Conservation (phyloP, 2,888 invertebrate genomes). For the Anthophora plumipes region DNA sequence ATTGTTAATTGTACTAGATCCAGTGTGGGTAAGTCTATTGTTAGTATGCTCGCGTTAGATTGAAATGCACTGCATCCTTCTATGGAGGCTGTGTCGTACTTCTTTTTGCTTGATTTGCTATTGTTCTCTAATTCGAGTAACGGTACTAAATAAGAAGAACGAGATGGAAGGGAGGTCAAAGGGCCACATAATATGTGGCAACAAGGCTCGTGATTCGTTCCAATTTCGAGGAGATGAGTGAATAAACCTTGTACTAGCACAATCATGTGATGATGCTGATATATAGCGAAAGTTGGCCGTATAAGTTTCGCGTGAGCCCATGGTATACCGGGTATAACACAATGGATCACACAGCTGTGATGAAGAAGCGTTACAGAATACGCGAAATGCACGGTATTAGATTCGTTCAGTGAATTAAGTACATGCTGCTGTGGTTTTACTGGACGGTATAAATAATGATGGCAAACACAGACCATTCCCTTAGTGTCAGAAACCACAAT, state of each 20-base stretch:
- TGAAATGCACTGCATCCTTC: conserved; percentile 43
- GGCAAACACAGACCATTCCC: conserved; percentile 92
- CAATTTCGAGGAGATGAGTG: conserved; percentile 94
- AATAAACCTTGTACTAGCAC: conserved; percentile 94
- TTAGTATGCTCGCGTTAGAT: conserved; percentile 72
- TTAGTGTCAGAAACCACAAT: conserved; percentile 91
- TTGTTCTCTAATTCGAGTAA: conserved; percentile 85
- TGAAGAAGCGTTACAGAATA: conserved; percentile 93
- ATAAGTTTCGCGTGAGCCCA: conserved; percentile 92
- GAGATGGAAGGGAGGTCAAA: conserved; percentile 86
- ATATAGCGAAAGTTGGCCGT: conserved; percentile 91
- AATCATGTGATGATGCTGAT: conserved; percentile 91
- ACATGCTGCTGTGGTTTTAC: conserved; percentile 85
- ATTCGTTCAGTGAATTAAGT: conserved; percentile 84
- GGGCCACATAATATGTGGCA: conserved; percentile 90
- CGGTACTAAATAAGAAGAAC: conserved; percentile 89
- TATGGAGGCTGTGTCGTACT: conserved; percentile 33
- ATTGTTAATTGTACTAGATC: conserved; percentile 90
- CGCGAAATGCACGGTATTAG: conserved; percentile 91
- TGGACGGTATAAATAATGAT: conserved; percentile 93
- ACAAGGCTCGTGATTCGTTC: conserved; percentile 92
- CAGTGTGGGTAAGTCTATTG: conserved; percentile 89
- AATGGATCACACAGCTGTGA: conserved; percentile 93
- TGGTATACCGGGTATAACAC: conserved; percentile 92
- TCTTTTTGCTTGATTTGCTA: conserved; percentile 81